Evolutionary conservation across 2,797 vertebrate genomes (phyloP).

Genomic region (Antennarius maculatus): DNA sequence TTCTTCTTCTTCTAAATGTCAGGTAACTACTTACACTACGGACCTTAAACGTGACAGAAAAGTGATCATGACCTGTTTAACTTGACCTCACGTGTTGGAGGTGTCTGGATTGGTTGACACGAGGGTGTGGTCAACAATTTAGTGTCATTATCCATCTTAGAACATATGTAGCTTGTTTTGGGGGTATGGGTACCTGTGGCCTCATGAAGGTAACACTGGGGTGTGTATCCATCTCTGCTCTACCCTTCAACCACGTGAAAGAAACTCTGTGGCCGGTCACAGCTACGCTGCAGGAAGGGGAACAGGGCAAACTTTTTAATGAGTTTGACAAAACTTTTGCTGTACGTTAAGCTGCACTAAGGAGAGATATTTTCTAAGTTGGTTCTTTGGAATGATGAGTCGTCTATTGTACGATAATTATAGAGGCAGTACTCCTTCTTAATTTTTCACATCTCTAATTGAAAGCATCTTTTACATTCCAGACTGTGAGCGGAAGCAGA

Average conservation of each 20-base stretch:
- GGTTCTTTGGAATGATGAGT: constrained; percentile 35
- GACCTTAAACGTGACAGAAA: too few species aligned
- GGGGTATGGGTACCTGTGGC: too few species aligned
- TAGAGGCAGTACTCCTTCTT: constrained; percentile 36
- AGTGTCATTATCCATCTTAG: too few species aligned
- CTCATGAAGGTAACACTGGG: too few species aligned
- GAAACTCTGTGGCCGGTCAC: not conserved
- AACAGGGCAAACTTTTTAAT: constrained; percentile 49
- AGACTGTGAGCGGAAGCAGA: constrained; percentile 48
- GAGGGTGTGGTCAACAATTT: too few species aligned
- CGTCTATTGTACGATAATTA: constrained; percentile 50
- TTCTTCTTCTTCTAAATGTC: too few species aligned
- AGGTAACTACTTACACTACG: too few species aligned
- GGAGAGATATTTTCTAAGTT: constrained; percentile 34
- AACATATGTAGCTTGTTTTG: too few species aligned
- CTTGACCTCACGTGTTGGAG: too few species aligned
- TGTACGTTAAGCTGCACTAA: constrained; percentile 24
- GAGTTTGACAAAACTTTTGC: constrained; percentile 38
- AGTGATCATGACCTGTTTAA: too few species aligned
- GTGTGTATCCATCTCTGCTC: constrained; percentile 5
- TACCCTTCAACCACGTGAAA: too few species aligned
- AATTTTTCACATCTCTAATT: constrained; percentile 33
- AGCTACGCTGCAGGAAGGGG: constrained; percentile 25
- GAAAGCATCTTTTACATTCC: constrained; percentile 50
- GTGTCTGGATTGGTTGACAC: too few species aligned